A percentile compares a stretch with the other conserved stretches of the same genome.
These are phyloP conservation scores for Calvadosia cruxmelitensis DNA, from an alignment of 30 jellyfish, hydroid and myxozoan genomes.

Conservation along the genomic window DNA sequence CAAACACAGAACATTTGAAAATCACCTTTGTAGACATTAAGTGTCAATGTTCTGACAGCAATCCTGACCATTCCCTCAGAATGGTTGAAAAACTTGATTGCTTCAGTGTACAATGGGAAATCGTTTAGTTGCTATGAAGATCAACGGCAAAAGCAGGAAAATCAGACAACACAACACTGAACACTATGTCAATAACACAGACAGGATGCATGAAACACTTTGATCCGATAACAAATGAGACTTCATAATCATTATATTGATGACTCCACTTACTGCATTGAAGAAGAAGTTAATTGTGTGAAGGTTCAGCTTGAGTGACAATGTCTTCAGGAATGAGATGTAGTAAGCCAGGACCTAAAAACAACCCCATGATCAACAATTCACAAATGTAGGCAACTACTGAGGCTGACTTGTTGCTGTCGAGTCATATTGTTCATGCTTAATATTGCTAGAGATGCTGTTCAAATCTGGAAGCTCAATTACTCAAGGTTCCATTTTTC, in stretches of 20 bases:
- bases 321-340: slow-evolving; percentile 76
- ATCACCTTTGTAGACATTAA: slow-evolving; percentile 73
- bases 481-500: too few relatives aligned
- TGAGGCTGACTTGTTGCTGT: too few relatives aligned
- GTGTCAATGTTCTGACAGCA: slow-evolving; percentile 84
- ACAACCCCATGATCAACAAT: too few relatives aligned
- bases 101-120: slow-evolving; percentile 92
- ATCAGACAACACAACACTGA: background rate
- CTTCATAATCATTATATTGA: too few relatives aligned
- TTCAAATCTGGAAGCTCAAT: too few relatives aligned
- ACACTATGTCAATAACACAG: background rate
- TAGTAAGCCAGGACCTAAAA: slow-evolving; percentile 73
- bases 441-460: too few relatives aligned
- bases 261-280: slow-evolving; percentile 61
- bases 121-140: slow-evolving; percentile 47
- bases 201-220: too few relatives aligned
- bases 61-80: slow-evolving; percentile 86
- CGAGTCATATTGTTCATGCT: too few relatives aligned
- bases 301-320: slow-evolving; percentile 63
- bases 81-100: slow-evolving; percentile 78
- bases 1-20: background rate
- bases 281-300: slow-evolving; percentile 82
- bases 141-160: background rate
- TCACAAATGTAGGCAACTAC: too few relatives aligned
- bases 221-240: too few relatives aligned